Base-by-base conservation (phyloP, 2,113 vertebrate species). In the Pangasianodon gigas region DNA sequence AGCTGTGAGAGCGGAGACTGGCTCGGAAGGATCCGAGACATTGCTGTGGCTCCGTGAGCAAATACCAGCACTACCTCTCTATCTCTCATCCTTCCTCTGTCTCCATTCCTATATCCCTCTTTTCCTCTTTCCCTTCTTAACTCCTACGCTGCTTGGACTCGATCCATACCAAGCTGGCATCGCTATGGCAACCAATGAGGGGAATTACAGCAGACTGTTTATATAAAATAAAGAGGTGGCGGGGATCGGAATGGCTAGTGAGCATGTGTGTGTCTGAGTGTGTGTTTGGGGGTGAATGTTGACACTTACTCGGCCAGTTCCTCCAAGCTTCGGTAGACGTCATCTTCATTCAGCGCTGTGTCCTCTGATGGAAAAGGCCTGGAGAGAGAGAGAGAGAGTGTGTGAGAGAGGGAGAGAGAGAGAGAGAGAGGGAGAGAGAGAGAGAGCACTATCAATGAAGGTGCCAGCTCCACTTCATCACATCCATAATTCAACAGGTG, bases 291-390 rank as follows among this genome's bases (percentile, higher is more conserved):
- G 71, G 51, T 84, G 56, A 67, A 71, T 84, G 52, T 69, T 85
- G 16, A 88, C 87, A 96, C 98, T 98, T 93, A 99, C 98, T 99
- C 98, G 0, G 98, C 98, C 96, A 99, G 94, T 94, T 99, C 98
- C 94, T 99, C 98, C 95, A 99, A 93, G 94, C 98, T 99, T 75
- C 98, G 96, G 91, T 99, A 99, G 4, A 99, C 97, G 0, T 99
- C 98, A 4, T 99, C 98, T 0, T 99, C 98, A 0, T 97, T 98
- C 56, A 98, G 96, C 0, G 97, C 94, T 0, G 98, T 99, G 95
- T 99, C 98, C 93, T 99, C 98, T 0, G 98, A 98, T 0, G 98
- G 98, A 93, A 99, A 99, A 11, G 98, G 97, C 94, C 98, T 99
- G 93, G 74, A 91, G 74, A 92, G 8, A 91, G 58, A 74, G 26